Conservation (phyloP, 2,113 vertebrate genomes). For the Lamprotornis superbus region DNA sequence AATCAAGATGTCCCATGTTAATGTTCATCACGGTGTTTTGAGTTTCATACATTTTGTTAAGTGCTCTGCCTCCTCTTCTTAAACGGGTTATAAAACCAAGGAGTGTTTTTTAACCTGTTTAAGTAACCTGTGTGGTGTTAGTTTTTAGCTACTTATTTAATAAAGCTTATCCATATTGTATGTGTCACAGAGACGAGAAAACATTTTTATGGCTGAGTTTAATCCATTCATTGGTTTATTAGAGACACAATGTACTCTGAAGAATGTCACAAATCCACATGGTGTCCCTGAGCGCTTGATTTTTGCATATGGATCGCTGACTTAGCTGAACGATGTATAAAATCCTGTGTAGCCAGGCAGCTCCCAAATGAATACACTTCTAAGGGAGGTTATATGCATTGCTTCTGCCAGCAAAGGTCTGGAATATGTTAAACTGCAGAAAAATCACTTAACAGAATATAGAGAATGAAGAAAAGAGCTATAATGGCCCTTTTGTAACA, state of each 20-base stretch:
- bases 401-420: slow-evolving; percentile 56
- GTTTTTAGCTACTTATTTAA: slow-evolving; percentile 24
- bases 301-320: slow-evolving; percentile 77
- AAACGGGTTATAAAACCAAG: background rate
- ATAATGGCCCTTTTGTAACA: background rate
- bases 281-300: slow-evolving; percentile 64
- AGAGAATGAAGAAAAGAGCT: background rate
- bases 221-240: slow-evolving; percentile 72
- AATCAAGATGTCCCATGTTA: background rate
- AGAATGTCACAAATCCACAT: slow-evolving; percentile 74
- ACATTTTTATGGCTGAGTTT: slow-evolving; percentile 7
- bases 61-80: background rate
- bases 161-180: slow-evolving; percentile 4
- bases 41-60: background rate
- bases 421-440: slow-evolving; percentile 43
- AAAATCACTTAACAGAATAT: slow-evolving; percentile 12
- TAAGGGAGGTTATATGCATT: slow-evolving; percentile 41
- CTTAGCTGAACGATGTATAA: slow-evolving; percentile 74
- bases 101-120: background rate
- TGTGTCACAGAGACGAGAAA: background rate
- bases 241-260: slow-evolving; percentile 64
- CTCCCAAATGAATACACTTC: slow-evolving; percentile 71
- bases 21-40: background rate
- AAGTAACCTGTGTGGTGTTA: background rate
- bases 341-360: slow-evolving; percentile 73